These are phyloP conservation scores for Graphium colonna DNA, from an alignment of 2,888 invertebrate genomes.

Conservation along the genomic window DNA sequence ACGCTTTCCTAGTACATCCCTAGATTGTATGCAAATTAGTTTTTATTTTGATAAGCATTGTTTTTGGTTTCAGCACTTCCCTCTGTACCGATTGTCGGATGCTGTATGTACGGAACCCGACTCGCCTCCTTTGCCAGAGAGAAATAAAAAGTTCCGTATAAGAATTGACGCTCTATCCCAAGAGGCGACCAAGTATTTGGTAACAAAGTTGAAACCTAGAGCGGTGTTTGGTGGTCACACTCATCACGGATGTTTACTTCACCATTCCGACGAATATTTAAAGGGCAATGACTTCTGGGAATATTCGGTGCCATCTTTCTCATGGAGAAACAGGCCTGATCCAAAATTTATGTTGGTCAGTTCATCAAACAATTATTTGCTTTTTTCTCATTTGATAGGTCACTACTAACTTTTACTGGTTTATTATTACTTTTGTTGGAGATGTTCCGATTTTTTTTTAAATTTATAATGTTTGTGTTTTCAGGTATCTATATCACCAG, in stretches of 20 bases:
- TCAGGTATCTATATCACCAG: slow-evolving; percentile 54
- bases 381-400: too few species aligned
- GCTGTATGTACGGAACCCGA: slow-evolving; percentile 89
- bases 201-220: slow-evolving; percentile 84
- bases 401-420: too few species aligned
- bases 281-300: slow-evolving; percentile 78
- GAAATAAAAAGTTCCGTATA: slow-evolving; percentile 86
- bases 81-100: slow-evolving; percentile 93
- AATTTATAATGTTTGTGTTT: slow-evolving; percentile 27
- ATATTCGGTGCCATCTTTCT: slow-evolving; percentile 95
- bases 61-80: slow-evolving; percentile 91
- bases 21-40: too few species aligned
- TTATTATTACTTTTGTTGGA: too few species aligned
- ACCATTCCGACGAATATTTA: slow-evolving; percentile 55
- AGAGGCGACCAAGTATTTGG: slow-evolving; percentile 85
- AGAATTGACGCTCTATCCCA: slow-evolving; percentile 93
- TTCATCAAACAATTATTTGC: slow-evolving; percentile 35
- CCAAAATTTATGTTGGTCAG: slow-evolving; percentile 93
- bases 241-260: slow-evolving; percentile 91
- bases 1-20: too few species aligned
- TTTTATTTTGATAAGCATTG: background rate
- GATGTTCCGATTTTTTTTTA: too few species aligned
- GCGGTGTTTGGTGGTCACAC: slow-evolving; percentile 94
- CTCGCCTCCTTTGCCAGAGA: slow-evolving; percentile 85
- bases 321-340: slow-evolving; percentile 96